These are phyloP conservation scores for Ibycter americanus DNA, from an alignment of 2,797 vertebrate genomes.

Conservation along the genomic window DNA sequence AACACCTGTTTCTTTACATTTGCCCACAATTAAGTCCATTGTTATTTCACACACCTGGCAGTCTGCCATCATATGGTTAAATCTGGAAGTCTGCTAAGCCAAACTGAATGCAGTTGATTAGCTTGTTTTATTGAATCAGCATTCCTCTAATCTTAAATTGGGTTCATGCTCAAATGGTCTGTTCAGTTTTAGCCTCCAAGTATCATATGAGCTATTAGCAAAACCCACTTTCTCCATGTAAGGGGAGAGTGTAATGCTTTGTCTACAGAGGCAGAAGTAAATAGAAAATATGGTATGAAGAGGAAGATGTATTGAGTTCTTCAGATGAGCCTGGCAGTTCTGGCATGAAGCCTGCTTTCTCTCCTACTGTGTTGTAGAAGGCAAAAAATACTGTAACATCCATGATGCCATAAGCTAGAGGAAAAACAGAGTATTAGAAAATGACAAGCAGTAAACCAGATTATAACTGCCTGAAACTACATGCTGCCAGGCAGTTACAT, in stretches of 20 bases:
- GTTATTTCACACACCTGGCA: not conserved
- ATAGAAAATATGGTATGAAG: not conserved
- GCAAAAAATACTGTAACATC: not conserved
- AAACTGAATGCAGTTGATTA: not conserved
- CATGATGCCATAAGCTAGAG: not conserved
- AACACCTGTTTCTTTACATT: not conserved
- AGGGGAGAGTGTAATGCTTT: not conserved
- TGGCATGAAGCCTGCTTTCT: not conserved
- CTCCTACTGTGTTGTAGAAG: not conserved
- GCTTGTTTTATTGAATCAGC: not conserved
- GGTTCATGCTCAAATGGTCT: not conserved
- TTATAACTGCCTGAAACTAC: not conserved
- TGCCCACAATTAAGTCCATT: not conserved
- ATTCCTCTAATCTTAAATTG: not conserved
- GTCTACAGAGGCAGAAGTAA: not conserved
- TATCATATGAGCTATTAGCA: fast-evolving
- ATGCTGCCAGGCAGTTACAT: not conserved
- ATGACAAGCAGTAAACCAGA: not conserved
- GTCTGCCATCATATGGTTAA: not conserved
- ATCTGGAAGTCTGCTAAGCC: not conserved
- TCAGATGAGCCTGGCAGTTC: not conserved
- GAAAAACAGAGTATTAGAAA: not conserved
- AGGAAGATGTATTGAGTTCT: not conserved
- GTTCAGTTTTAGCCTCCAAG: not conserved
- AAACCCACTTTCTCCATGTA: not conserved